Evolutionary conservation across 2,888 invertebrate species (phyloP), one percentile per base, ranked within the genome.

Genomic region (Leucozona laternaria): DNA sequence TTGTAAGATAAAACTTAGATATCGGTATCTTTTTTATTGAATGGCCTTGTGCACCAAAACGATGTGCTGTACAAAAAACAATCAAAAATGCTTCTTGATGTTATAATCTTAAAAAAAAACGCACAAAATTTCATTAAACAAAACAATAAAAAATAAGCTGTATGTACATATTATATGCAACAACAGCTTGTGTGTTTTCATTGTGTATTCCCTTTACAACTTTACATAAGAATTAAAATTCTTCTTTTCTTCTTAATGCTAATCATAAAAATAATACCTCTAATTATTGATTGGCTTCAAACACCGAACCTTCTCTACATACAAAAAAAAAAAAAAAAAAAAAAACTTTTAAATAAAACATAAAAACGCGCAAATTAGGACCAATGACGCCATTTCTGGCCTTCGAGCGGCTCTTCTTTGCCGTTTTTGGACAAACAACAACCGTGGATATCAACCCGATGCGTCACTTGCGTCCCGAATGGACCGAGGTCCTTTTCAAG

Each of bases 401-500:
- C 90, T 96, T 99, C 94, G 99, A 99, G 95, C 96, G 98, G 94
- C 95, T 99, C 91, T 99, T 99, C 95, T 98, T 98, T 95, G 98
- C 98, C 92, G 96, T 99, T 93, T 98, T 99, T 94, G 98, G 98
- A 92, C 96, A 98, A 94, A 98, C 96, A 90, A 96, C 96, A 89
- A 95, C 96, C 93, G 95, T 96, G 93, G 96, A 97, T 93, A 95
- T 97, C 91, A 96, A 96, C 94, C 95, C 96, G 93, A 94, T 95
- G 93, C 94, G 94, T 89, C 93, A 93, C 90, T 93, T 94, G 91
- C 95, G 97, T 91, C 96, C 97, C 84, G 93, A 94, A 90, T 97
- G 97, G 97, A 97, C 97, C 88, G 95, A 96, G 93, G 95, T 95
- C 93, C 95, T 97, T 91, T 97, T 97, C 95, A 97, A 97, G 94